A percentile compares a stretch with the other conserved stretches of the same genome.
phyloP scores from a whole-genome alignment of 2,888 invertebrate species.

The Stenodema calcarata region DNA sequence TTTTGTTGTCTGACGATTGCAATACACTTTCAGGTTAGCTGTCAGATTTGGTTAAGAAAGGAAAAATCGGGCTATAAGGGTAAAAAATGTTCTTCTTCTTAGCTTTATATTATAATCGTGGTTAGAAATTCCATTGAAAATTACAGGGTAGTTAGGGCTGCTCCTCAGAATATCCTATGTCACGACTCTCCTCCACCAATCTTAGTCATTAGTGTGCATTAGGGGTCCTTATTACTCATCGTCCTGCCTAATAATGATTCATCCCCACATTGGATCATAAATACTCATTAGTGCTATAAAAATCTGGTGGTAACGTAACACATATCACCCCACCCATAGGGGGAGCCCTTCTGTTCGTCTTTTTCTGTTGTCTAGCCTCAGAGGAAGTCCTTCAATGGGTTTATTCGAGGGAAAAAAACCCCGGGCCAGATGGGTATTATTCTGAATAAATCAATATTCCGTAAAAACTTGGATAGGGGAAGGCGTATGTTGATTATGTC shows the following conservation, averaged over 20 bases:
- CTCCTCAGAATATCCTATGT: too few relatives aligned
- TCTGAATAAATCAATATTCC: not conserved
- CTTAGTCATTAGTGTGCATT: not conserved
- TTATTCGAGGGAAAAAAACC: not conserved
- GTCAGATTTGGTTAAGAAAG: too few relatives aligned
- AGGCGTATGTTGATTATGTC: too few relatives aligned
- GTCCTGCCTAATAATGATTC: not conserved
- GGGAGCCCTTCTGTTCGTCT: not conserved
- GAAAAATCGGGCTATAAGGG: too few relatives aligned
- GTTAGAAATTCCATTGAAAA: too few relatives aligned
- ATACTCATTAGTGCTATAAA: conserved; percentile 8
- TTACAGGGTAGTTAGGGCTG: too few relatives aligned
- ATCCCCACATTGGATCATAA: not conserved
- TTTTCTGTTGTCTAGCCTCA: not conserved
- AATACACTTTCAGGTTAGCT: too few relatives aligned
- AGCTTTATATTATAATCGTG: too few relatives aligned
- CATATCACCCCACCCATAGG: not conserved
- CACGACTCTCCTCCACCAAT: not conserved
- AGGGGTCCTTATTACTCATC: not conserved
- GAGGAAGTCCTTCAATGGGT: not conserved
- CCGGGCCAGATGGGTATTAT: not conserved
- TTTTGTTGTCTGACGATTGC: too few relatives aligned
- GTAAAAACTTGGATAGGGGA: not conserved
- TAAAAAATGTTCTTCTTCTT: too few relatives aligned
- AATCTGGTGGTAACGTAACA: conserved; percentile 1